Evolutionary conservation across 2,113 vertebrate genomes (phyloP), one percentile per base, ranked within the genome.

Genomic region (Chaetodon trifascialis): DNA sequence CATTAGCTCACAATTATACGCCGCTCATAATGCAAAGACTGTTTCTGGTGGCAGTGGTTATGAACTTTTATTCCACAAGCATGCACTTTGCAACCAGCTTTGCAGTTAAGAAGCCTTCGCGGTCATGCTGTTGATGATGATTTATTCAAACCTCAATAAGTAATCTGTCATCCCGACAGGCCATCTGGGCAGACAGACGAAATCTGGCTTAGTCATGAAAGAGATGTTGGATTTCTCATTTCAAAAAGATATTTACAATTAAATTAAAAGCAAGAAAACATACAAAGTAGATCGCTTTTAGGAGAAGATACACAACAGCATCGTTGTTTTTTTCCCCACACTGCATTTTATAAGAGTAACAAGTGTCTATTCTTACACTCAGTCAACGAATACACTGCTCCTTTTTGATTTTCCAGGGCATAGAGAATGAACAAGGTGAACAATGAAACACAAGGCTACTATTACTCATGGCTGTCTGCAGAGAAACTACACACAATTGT

Each of bases 381-480:
- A 2, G 5, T 7, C 23, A 40, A 36, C 46, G 1, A 75, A 76
- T 46, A 1, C 12, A 11, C 23, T 23, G 46, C 11, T 40, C 30
- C 51, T 46, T 54, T 67, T 30, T 36, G 2, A 46, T 68, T 54
- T 68, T 66, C 55, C 34, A 16, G 46, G 34, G 16, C 23, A 4
- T 21, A 40, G 2, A 83, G n/a, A 40, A 25, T 40, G 21, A 82
- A 71, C 30, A 63, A 42, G n/a, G 42, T 30, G 55, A 77, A 71
- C 36, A 49, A 23, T 38, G 14, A 76, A 81, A 59, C 51, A 51
- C 16, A 51, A 76, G 38, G 65, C 34, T 46, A 47, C 0, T 56
- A 16, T 72, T 66, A 67, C 56, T 71, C 5, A 36, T 15, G 21
- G 21, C 17, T 4, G 40, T 66, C 59, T 21, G 19, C 3, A 25